Base-by-base conservation (phyloP, 2,113 vertebrate species). In the Lophochroa leadbeateri region DNA sequence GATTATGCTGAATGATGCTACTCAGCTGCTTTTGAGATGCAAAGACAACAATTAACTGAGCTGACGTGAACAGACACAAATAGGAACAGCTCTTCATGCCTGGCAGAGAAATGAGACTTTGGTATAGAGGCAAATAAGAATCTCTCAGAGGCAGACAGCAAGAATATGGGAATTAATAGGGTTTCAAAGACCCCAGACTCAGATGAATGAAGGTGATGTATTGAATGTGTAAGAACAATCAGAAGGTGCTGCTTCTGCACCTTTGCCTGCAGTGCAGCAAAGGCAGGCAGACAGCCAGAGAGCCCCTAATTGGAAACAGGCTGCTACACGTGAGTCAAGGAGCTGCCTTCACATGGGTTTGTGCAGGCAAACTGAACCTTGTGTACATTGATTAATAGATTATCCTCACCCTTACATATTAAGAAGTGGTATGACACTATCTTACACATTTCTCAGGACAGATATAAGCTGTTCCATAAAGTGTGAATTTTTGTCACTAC, bases 1-100 rank as follows among this genome's bases (percentile, higher is more conserved):
- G 72, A 58, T 83, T 63, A 27, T 23, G 37, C 70, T 57, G 70
- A 35, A 43, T 24, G 70, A 76, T 74, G 78, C 58, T 63, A 17
- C 67, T 90, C 84, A 65, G 93, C 93, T 90, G 87, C 85, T 74
- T 60, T 75, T 20, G 57, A 91, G 87, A 76, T 60, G 76, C 82
- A 86, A 60, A 95, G 71, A 90, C 86, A 95, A 93, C 76, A 91
- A 75, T 93, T 92, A 94, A 64, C 52, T 1, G 70, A 69, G 67
- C 88, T 96, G 92, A 92, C 17, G 58, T 19, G 86, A 86, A 9
- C 43, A 55, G 84, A 67, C 7, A 2, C 39, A 81, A 91, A 88
- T 12, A 83, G 79, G 81, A 87, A 25, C 78, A 90, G 82, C 61
- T 86, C 92, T 50, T 50, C 64, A 8, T 37, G 85, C 88, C 71